A percentile compares a stretch with the other conserved stretches of the same genome.
Evolutionary conservation across 1,140 invertebrate genomes (phyloP).

Genomic region (Drosophila varians): DNA sequence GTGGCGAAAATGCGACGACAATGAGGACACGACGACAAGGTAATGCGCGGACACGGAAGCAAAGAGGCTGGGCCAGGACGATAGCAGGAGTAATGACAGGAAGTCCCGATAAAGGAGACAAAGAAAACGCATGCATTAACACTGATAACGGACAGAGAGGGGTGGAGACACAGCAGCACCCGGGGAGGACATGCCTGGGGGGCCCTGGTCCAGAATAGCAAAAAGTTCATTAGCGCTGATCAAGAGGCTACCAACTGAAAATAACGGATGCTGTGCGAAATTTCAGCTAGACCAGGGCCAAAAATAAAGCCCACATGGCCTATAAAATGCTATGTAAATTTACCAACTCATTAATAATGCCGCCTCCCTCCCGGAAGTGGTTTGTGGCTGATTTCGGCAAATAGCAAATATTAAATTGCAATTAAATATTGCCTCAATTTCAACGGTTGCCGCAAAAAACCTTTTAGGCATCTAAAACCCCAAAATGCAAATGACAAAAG

Average conservation of each 20-base stretch:
- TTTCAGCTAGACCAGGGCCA: slow-evolving; percentile 23
- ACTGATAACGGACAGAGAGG: slow-evolving; percentile 46
- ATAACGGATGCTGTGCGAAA: slow-evolving; percentile 33
- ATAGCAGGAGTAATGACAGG: slow-evolving; percentile 76
- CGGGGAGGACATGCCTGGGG: not conserved
- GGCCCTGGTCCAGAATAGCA: slow-evolving; percentile 12
- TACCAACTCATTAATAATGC: slow-evolving; percentile 65
- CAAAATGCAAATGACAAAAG: slow-evolving; percentile 60
- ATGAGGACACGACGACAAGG: slow-evolving; percentile 40
- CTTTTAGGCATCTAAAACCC: slow-evolving; percentile 54
- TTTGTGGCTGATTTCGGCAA: slow-evolving; percentile 14
- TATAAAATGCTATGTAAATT: slow-evolving; percentile 44
- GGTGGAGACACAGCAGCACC: not conserved
- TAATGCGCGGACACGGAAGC: slow-evolving; percentile 57
- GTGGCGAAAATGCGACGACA: slow-evolving; percentile 22
- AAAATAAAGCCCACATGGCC: slow-evolving; percentile 45
- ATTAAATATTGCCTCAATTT: slow-evolving; percentile 64
- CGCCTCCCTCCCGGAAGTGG: slow-evolving; percentile 34
- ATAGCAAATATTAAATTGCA: slow-evolving; percentile 60
- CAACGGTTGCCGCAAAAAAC: slow-evolving; percentile 59
- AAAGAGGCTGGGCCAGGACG: slow-evolving; percentile 39
- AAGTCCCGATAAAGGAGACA: slow-evolving; percentile 66
- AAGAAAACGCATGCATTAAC: slow-evolving; percentile 76
- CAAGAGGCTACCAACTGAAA: slow-evolving; percentile 34
- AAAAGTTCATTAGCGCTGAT: slow-evolving; percentile 76